Evolutionary conservation across 1,140 invertebrate species (phyloP).

Genomic region (Augochlora pura): DNA sequence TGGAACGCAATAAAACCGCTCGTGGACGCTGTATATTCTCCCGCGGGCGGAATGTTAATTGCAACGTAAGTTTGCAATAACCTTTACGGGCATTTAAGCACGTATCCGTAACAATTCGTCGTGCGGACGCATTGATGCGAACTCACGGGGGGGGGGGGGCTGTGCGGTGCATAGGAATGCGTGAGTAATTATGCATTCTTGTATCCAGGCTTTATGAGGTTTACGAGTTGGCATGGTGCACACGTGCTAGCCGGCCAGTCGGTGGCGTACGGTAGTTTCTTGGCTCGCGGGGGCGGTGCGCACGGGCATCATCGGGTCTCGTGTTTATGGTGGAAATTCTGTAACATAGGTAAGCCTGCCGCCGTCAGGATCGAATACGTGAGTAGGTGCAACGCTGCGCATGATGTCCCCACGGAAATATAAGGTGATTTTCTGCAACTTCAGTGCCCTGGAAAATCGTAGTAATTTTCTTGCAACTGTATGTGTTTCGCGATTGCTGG

Average conservation of each 20-base stretch:
- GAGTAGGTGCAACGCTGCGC: neutral
- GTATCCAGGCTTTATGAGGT: neutral
- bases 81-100: neutral
- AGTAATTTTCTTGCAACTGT: no score
- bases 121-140: neutral
- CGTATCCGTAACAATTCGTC: neutral
- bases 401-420: neutral
- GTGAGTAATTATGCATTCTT: constrained; percentile 17
- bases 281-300: neutral
- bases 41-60: neutral
- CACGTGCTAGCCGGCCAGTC: neutral
- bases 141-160: no score
- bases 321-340: constrained; percentile 8
- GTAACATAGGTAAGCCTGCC: neutral
- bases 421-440: neutral
- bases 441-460: neutral
- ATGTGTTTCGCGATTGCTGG: no score
- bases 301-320: neutral
- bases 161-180: neutral
- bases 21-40: neutral
- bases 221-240: constrained; percentile 1
- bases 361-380: neutral
- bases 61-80: neutral
- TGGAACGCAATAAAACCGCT: neutral
- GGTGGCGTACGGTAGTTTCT: neutral